Conservation (phyloP, 2,888 invertebrate species). For the Erebia aethiops region DNA sequence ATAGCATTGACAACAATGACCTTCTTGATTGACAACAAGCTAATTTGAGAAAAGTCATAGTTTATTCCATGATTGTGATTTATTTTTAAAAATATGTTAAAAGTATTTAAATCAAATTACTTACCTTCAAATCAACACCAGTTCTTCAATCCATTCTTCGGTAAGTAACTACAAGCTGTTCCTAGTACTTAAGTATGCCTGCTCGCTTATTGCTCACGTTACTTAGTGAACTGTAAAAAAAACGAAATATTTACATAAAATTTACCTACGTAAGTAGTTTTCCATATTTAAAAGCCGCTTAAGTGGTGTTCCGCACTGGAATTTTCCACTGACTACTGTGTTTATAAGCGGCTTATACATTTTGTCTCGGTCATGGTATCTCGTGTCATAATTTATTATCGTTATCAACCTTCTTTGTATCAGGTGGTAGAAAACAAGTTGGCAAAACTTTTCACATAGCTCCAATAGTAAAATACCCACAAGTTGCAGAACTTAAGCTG, state of each 20-base stretch:
- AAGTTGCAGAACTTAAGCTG: constrained; percentile 79
- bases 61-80: neutral
- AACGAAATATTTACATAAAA: neutral
- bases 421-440: constrained; percentile 48
- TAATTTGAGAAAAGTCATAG: too few relatives aligned
- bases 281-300: too few relatives aligned
- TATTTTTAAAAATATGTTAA: constrained; percentile 39
- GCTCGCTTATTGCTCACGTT: constrained; percentile 24
- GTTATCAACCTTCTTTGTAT: constrained; percentile 14
- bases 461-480: constrained; percentile 76
- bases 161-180: constrained; percentile 38
- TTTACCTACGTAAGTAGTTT: neutral
- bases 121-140: constrained; percentile 40
- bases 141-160: constrained; percentile 44
- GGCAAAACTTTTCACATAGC: constrained; percentile 75
- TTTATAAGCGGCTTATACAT: too few relatives aligned
- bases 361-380: too few relatives aligned
- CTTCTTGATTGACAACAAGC: too few relatives aligned
- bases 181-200: neutral
- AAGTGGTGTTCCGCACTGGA: too few relatives aligned
- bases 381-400: neutral
- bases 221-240: constrained; percentile 14
- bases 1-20: too few relatives aligned
- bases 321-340: too few relatives aligned
- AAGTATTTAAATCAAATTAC: constrained; percentile 39